phyloP scores from a whole-genome alignment of 2,797 vertebrate species.

The Anguilla pacifica region DNA sequence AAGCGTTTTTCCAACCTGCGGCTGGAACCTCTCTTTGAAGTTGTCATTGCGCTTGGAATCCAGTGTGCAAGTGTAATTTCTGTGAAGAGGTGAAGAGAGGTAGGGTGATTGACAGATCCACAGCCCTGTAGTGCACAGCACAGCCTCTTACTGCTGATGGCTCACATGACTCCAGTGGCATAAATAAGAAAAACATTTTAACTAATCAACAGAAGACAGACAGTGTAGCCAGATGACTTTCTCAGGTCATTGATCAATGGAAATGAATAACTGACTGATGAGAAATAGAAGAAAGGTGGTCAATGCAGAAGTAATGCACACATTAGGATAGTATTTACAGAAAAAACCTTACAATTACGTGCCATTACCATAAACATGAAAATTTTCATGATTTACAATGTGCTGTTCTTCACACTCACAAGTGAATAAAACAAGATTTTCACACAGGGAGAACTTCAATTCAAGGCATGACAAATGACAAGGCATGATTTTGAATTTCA shows the following conservation, averaged over 20 bases:
- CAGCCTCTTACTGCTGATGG: not conserved
- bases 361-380: not conserved
- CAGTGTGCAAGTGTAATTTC: constrained; percentile 72
- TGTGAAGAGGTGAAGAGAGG: constrained; percentile 53
- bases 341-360: not conserved
- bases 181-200: not conserved
- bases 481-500: not conserved
- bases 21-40: constrained; percentile 75
- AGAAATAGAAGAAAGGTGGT: not conserved
- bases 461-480: not conserved
- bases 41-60: constrained; percentile 72
- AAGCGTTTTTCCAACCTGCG: constrained; percentile 68
- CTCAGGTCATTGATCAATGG: not conserved
- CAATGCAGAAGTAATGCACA: not conserved
- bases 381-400: not conserved
- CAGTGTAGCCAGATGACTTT: not conserved
- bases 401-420: not conserved
- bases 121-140: not conserved
- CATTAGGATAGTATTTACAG: not conserved
- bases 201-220: not conserved
- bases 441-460: not conserved
- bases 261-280: not conserved
- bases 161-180: not conserved
- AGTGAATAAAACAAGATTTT: not conserved
- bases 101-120: not conserved